These are phyloP conservation scores for Trinorchestia longiramus DNA, from an alignment of 1,140 invertebrate genomes.

Conservation along the genomic window DNA sequence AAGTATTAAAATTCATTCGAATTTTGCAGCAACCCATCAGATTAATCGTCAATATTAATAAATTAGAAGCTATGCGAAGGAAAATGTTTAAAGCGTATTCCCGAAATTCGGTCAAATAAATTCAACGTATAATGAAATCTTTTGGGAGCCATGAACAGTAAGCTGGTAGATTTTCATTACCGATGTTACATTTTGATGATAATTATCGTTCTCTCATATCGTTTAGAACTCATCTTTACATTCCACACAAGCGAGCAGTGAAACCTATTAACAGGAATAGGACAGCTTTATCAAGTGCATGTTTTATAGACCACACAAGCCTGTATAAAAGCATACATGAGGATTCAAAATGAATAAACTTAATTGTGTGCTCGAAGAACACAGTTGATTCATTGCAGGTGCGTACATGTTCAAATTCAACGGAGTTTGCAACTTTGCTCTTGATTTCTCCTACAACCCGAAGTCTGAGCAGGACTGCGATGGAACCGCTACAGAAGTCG, in stretches of 20 bases:
- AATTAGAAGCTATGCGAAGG: no score
- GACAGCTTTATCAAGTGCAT: not conserved
- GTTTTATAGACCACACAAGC: no score
- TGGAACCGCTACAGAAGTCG: not conserved
- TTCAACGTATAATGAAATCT: not conserved
- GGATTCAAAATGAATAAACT: no score
- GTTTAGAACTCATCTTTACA: no score
- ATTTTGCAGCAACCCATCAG: not conserved
- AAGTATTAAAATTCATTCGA: not conserved
- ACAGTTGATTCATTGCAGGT: not conserved
- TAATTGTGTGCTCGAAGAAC: not conserved
- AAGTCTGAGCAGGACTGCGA: slow-evolving; percentile 31
- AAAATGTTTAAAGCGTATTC: not conserved
- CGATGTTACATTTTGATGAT: not conserved
- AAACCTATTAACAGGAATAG: not conserved
- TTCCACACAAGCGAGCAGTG: no score
- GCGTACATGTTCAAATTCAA: not conserved
- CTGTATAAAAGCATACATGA: no score
- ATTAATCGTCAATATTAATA: not conserved
- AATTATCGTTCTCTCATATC: no score
- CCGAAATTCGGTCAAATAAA: not conserved
- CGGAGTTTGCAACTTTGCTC: not conserved
- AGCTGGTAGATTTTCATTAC: not conserved
- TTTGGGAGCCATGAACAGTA: not conserved
- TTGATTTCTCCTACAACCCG: not conserved